These are phyloP conservation scores for Sycophaga agraensis DNA, from an alignment of 1,140 invertebrate species.

Conservation along the genomic window DNA sequence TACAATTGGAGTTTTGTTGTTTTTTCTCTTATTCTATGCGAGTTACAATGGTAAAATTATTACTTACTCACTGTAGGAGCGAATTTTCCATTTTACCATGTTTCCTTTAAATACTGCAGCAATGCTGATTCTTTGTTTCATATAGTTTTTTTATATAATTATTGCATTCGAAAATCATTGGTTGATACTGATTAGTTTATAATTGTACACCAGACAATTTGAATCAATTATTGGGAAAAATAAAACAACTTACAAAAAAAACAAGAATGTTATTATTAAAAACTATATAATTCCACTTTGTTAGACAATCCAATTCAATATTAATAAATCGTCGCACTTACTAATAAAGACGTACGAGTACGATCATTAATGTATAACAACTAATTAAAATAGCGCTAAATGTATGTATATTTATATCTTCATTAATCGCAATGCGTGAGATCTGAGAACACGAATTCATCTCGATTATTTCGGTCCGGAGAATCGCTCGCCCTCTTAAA, in stretches of 20 bases:
- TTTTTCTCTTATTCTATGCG: not conserved
- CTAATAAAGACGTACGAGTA: constrained; percentile 41
- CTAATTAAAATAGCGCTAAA: constrained; percentile 41
- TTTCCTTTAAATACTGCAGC: constrained; percentile 4
- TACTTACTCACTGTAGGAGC: not conserved
- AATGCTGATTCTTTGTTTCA: constrained; percentile 2
- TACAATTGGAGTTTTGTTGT: constrained; percentile 13
- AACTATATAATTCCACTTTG: constrained; percentile 43
- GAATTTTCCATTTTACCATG: not conserved
- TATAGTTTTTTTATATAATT: constrained; percentile 21
- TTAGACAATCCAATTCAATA: constrained; percentile 44
- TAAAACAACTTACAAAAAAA: constrained; percentile 44
- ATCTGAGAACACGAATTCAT: constrained; percentile 54
- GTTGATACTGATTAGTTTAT: too few relatives aligned
- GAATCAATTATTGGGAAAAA: constrained; percentile 26
- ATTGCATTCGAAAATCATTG: constrained; percentile 27
- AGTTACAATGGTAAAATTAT: constrained; percentile 8
- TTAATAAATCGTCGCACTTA: constrained; percentile 50
- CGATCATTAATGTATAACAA: constrained; percentile 44
- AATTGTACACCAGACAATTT: too few relatives aligned
- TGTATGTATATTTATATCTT: constrained; percentile 39
- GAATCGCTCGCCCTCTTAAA: constrained; percentile 42
- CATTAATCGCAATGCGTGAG: constrained; percentile 53
- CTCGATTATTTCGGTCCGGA: constrained; percentile 43
- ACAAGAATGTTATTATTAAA: constrained; percentile 50